These are phyloP conservation scores for Amblyjoppa fuscipennis DNA, from an alignment of 2,888 invertebrate species.

Conservation along the genomic window DNA sequence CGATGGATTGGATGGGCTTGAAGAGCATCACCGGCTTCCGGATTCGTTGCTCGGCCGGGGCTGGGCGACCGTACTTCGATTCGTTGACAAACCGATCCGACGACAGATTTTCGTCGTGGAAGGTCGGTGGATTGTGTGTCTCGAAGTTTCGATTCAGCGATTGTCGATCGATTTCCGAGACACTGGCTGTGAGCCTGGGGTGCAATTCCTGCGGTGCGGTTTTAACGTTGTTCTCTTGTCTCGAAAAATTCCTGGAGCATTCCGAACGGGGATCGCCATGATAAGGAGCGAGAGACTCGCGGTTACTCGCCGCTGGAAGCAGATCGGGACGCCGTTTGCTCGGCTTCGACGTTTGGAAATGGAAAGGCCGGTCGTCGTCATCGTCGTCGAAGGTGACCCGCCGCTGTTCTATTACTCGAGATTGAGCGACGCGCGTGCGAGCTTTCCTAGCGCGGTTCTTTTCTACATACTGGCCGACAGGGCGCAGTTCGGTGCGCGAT, in stretches of 20 bases:
- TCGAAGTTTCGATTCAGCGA: not conserved
- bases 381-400: not conserved
- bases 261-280: not conserved
- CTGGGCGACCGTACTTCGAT: not conserved
- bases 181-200: not conserved
- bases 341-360: not conserved
- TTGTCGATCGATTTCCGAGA: not conserved
- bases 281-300: not conserved
- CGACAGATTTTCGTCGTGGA: not conserved
- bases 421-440: not conserved
- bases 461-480: not conserved
- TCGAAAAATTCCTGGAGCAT: not conserved
- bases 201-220: too few species aligned
- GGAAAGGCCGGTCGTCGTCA: not conserved
- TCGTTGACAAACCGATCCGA: not conserved
- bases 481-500: not conserved
- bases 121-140: not conserved
- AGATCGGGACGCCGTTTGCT: not conserved
- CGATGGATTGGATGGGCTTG: constrained; percentile 45
- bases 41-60: not conserved
- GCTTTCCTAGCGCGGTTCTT: not conserved
- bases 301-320: not conserved
- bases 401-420: not conserved
- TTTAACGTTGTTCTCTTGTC: too few species aligned
- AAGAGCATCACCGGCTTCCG: constrained; percentile 55